Evolutionary conservation across 92 coral and sea anemone genomes (phyloP), one percentile per base, ranked within the genome.

Genomic region (Epizoanthus fatuus): DNA sequence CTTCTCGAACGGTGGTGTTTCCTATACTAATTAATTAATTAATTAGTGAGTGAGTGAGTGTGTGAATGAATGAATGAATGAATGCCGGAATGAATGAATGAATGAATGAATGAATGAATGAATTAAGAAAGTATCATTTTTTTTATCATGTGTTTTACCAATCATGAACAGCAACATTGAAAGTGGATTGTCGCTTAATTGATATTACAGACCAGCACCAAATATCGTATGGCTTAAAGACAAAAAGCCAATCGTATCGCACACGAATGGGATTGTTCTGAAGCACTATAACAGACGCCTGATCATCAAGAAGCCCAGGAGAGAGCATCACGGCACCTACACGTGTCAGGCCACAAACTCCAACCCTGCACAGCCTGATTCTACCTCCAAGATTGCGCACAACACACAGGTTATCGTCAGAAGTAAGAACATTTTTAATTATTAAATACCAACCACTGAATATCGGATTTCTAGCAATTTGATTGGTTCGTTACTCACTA

Each of bases 131-230:
- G 35, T 29, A 29, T 29, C 35, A 29, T 0, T 29, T 29, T 29
- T 29, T 2, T 42, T 4, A 4, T 42, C 47, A 7, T 7, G 49
- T 44, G 49, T 44, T 44, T 44, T 9, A 6, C 8, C 49, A 44
- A 44, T 6, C 8, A 1, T 44, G 3, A 49, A 49, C 53, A 8
- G 0, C 9, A 49, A 49, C 53, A 49, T 49, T 32, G n/a, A 14
- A 14, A 66, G n/a, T 66, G n/a, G 9, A 15, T 12, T 6, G 12
- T 32, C 5, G 72, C 12, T 25, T 37, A 2, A 49, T 49, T 19
- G 5, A 37, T 9, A 2, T 71, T 73, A 8, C 42, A 77, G 82
- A 44, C 82, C 82, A 4, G 55, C 82, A 15, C 82, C 82, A 10
- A 40, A 19, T 32, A 77, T 77, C 40, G 20, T 42, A 15, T 77